These are phyloP conservation scores for Lithophane leautieri DNA, from an alignment of 2,888 invertebrate species.

Conservation along the genomic window DNA sequence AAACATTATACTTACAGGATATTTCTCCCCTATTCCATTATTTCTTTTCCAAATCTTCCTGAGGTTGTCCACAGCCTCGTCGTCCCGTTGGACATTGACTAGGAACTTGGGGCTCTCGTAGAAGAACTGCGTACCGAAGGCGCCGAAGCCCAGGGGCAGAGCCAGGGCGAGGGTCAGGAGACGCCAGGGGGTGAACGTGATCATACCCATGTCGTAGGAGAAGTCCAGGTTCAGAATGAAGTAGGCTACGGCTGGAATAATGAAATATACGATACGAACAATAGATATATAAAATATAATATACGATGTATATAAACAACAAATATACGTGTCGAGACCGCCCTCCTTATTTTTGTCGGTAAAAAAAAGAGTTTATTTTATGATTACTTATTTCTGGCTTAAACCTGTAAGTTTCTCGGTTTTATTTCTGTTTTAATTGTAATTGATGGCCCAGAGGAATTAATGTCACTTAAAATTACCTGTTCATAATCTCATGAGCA, in stretches of 20 bases:
- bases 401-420: no score
- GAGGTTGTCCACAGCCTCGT: constrained; percentile 91
- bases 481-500: no score
- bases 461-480: no score
- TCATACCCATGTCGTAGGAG: constrained; percentile 66
- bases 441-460: no score
- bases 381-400: no score
- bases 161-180: constrained; percentile 79
- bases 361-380: no score
- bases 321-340: no score
- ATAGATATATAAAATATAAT: no score
- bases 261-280: no score
- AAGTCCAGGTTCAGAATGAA: constrained; percentile 71
- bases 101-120: constrained; percentile 94
- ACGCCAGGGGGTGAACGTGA: constrained; percentile 78
- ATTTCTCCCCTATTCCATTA: constrained; percentile 72
- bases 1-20: constrained; percentile 63
- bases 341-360: no score
- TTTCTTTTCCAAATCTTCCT: constrained; percentile 90
- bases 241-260: constrained; percentile 69
- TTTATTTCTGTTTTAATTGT: no score
- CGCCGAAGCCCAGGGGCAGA: constrained; percentile 90
- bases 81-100: constrained; percentile 90
- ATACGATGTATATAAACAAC: no score
- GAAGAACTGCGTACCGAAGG: constrained; percentile 87